Evolutionary conservation across 2,113 vertebrate genomes (phyloP).

Genomic region (Elephantulus edwardii): DNA sequence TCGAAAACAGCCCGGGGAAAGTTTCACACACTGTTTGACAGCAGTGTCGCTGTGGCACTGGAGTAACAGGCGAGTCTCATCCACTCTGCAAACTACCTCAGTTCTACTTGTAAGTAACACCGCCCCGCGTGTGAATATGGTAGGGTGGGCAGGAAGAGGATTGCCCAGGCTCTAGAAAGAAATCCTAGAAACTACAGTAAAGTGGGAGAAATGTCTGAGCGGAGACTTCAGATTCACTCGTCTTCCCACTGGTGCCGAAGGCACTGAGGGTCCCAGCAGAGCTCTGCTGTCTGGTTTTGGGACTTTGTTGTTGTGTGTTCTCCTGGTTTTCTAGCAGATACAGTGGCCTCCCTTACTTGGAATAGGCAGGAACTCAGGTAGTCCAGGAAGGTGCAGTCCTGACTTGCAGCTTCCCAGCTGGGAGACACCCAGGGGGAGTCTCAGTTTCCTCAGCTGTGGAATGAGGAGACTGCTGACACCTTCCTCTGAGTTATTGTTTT

Average conservation of each 20-base stretch:
- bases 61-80: neutral
- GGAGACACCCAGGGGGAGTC: neutral
- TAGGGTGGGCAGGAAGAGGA: slow-evolving; percentile 32
- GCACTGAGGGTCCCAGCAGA: neutral
- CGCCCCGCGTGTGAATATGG: slow-evolving; percentile 13
- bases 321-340: neutral
- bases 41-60: neutral
- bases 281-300: neutral
- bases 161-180: slow-evolving; percentile 61
- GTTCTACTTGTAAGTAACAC: neutral
- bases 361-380: neutral
- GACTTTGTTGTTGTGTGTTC: neutral
- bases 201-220: slow-evolving; percentile 11
- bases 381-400: no score
- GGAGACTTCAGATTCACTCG: neutral
- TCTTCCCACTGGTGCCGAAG: neutral
- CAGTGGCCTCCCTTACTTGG: neutral
- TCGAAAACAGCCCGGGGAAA: neutral
- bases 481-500: no score
- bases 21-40: slow-evolving; percentile 24
- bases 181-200: slow-evolving; percentile 53
- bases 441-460: neutral
- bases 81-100: neutral
- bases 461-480: no score
- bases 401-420: neutral